Conservation (phyloP, 2,797 vertebrate species). For the Dendrocincla tyrannina region DNA sequence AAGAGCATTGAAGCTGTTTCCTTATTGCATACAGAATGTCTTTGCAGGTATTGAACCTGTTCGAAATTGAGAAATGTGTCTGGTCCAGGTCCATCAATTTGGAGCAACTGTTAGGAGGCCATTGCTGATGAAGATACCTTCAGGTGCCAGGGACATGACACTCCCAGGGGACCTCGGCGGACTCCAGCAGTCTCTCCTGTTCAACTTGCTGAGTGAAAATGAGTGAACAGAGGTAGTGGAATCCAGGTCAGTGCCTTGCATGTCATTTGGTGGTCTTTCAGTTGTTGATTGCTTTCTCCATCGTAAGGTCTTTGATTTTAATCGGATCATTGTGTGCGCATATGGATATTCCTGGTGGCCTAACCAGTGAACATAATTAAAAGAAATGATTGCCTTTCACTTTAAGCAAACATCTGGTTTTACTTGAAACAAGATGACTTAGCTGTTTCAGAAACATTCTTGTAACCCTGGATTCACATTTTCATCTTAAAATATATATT, state of each 20-base stretch:
- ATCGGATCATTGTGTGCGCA: conserved; percentile 80
- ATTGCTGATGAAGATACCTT: neutral
- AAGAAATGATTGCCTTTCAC: conserved; percentile 85
- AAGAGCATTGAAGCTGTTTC: neutral
- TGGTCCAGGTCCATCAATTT: neutral
- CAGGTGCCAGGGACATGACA: neutral
- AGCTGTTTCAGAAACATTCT: conserved; percentile 84
- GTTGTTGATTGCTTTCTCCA: conserved; percentile 77
- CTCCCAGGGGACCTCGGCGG: neutral
- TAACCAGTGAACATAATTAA: conserved; percentile 83
- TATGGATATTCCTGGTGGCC: conserved; percentile 84
- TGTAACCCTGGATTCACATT: conserved; percentile 82
- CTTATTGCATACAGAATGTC: neutral
- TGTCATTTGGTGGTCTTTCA: conserved; percentile 75
- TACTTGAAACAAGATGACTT: conserved; percentile 86
- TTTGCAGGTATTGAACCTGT: neutral
- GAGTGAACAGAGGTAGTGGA: conserved; percentile 16
- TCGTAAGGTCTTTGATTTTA: conserved; percentile 80
- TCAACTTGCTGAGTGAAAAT: conserved; percentile 36
- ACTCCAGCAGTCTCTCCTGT: neutral
- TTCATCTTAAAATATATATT: conserved; percentile 83
- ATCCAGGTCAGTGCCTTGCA: conserved; percentile 36
- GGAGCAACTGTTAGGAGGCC: neutral
- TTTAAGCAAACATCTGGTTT: conserved; percentile 87
- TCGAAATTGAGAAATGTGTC: neutral